Conservation (phyloP, 2,888 invertebrate species). For the Nomada fabriciana region DNA sequence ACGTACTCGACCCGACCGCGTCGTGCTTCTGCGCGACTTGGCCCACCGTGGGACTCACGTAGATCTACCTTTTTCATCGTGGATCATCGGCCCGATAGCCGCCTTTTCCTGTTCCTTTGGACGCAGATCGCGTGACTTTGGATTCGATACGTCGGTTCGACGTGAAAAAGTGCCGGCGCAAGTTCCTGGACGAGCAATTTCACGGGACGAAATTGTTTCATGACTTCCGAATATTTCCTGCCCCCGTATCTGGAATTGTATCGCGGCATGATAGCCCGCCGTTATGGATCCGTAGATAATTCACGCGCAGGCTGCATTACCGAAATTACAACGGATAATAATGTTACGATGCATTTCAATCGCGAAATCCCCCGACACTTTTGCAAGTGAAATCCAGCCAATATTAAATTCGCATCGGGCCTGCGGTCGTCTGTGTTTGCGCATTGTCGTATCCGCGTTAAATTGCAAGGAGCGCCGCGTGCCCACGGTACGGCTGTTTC, state of each 20-base stretch:
- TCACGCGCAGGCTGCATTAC: constrained; percentile 58
- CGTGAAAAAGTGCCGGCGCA: background rate
- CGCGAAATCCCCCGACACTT: constrained; percentile 69
- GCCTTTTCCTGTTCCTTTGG: background rate
- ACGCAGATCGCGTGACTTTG: background rate
- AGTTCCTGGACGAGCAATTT: background rate
- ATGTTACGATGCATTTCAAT: constrained; percentile 67
- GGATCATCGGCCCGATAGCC: too few species aligned
- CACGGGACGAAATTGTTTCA: constrained; percentile 10
- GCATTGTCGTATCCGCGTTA: constrained; percentile 49
- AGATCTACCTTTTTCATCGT: background rate
- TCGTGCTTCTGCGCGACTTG: background rate
- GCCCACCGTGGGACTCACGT: constrained; percentile 2
- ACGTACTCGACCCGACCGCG: background rate
- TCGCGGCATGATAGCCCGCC: constrained; percentile 38
- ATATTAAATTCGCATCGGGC: constrained; percentile 62
- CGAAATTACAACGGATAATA: constrained; percentile 67
- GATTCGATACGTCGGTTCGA: background rate
- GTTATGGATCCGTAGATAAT: constrained; percentile 62
- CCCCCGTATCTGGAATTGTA: constrained; percentile 46
- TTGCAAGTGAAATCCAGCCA: constrained; percentile 65
- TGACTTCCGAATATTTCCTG: constrained; percentile 44
- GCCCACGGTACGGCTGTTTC: background rate
- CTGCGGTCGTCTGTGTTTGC: constrained; percentile 56
- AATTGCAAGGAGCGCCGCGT: constrained; percentile 44